Evolutionary conservation across 2,113 vertebrate species (phyloP), one percentile per base, ranked within the genome.

Genomic region (Ursus arctos): DNA sequence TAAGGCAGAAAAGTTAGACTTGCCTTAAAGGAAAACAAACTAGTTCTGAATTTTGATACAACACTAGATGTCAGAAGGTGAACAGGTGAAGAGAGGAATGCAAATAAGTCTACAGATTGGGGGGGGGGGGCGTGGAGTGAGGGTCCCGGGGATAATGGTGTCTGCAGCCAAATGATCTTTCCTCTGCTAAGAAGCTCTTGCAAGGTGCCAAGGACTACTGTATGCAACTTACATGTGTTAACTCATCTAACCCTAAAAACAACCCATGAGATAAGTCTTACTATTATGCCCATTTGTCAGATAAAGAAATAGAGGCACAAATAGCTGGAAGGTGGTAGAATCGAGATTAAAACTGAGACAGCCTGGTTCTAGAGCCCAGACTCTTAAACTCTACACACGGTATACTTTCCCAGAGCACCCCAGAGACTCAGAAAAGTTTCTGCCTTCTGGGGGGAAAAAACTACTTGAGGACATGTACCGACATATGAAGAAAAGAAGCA

Each of bases 1-100:
- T 33, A 91, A 49, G 59, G 67, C 47, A 95, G 36, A 90, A 95
- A 71, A 93, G n/a, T 57, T 40, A 72, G 92, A 63, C n/a, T 57
- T 83, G 31, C 53, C 76, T 79, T 31, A 36, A 91, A 88, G 43
- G 31, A 89, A 96, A 81, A 82, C 14, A 88, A 65, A 28, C 4
- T 51, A 69, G 67, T 36, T 59, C 61, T 82, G 33, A 86, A 59
- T 91, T 87, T 82, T 76, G 74, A 33, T 47, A 24, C 21, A 72
- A 67, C 2, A 5, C 21, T 89, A 67, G 63, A 55, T 55, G 24
- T 49, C 63, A 74, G 85, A 83, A 91, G 53, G 51, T 1, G 0
- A 88, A 36, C 0, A 85, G 81, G 40, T 13, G 28, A 86, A 74
- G 15, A 86, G 65, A 59, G 49, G 19, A 76, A 61, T 18, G 36